Base-by-base conservation (phyloP, 2,113 vertebrate genomes). In the Probosciger aterrimus region DNA sequence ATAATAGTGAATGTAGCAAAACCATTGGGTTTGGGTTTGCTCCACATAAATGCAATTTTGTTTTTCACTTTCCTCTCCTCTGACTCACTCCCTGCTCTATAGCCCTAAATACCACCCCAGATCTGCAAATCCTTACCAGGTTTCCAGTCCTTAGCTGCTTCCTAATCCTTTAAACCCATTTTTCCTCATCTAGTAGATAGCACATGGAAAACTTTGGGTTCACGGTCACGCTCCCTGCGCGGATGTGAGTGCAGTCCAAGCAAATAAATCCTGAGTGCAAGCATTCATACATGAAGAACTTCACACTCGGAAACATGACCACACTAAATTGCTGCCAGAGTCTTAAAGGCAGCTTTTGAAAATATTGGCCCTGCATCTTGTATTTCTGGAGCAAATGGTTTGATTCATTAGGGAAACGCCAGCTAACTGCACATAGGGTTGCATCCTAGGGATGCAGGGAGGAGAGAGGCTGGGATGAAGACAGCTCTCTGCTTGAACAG, bases 221-320 rank as follows among this genome's bases (percentile, higher is more conserved):
- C 92, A 88, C 0, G 15, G 71, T 93, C 87, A 82, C 7, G 37
- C 55, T 93, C 73, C 65, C 73, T 6, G 7, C 65, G 30, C 2
- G 41, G 89, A 89, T 90, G 41, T 86, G 69, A 88, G 77, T 22
- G 73, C 60, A 90, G 80, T 93, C 86, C 92, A 96, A 94, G 86
- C 90, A 94, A 96, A 96, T 93, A 93, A 94, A 92, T 89, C 90
- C 73, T 94, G 92, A 96, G 95, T 96, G 94, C 91, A 35, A 92
- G 88, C 86, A 95, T 86, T 96, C 88, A 79, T 88, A 97, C 77
- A 86, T 93, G 95, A 96, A 95, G 95, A 94, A 90, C 93, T 93
- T 96, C 92, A 86, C 95, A 95, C 96, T 96, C 57, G 0, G 94
- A 94, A 96, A 94, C 94, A 93, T 39, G 89, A 95, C 92, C 96